phyloP scores from a whole-genome alignment of 1,140 invertebrate genomes.

The Rhagoletis pomonella region DNA sequence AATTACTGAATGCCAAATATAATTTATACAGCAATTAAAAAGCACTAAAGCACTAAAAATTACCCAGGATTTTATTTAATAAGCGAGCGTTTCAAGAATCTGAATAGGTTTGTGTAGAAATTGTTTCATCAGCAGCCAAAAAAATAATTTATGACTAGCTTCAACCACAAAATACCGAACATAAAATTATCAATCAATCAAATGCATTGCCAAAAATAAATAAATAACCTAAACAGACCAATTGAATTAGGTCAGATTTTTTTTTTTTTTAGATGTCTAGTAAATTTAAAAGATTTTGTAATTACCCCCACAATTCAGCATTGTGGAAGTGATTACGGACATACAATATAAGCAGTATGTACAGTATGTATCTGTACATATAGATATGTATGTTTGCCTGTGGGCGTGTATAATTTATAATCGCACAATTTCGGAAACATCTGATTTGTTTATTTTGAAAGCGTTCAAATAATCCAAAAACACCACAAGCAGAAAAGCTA shows the following conservation, averaged over 20 bases:
- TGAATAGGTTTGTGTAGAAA: background rate
- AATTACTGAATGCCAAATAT: background rate
- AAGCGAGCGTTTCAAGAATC: background rate
- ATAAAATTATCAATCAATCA: constrained; percentile 39
- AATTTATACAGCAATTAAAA: background rate
- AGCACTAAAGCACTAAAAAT: background rate
- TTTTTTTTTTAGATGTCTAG: too few species aligned
- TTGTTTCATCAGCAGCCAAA: background rate
- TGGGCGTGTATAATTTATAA: too few species aligned
- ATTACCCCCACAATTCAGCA: too few species aligned
- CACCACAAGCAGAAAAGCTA: too few species aligned
- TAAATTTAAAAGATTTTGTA: too few species aligned
- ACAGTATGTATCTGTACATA: too few species aligned
- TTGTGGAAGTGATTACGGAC: too few species aligned
- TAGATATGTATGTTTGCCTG: too few species aligned
- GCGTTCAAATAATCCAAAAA: too few species aligned
- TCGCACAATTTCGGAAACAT: too few species aligned
- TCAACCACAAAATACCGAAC: background rate
- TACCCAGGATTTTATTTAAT: background rate
- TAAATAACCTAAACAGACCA: background rate
- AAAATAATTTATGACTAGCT: background rate
- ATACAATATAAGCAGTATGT: too few species aligned
- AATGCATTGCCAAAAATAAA: background rate
- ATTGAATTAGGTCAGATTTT: background rate
- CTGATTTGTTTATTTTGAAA: too few species aligned